A percentile compares a stretch with the other conserved stretches of the same genome.
These are phyloP conservation scores for cat (Felis catus) DNA, from an alignment of 2,113 vertebrate genomes.

Conservation along the genomic window DNA sequence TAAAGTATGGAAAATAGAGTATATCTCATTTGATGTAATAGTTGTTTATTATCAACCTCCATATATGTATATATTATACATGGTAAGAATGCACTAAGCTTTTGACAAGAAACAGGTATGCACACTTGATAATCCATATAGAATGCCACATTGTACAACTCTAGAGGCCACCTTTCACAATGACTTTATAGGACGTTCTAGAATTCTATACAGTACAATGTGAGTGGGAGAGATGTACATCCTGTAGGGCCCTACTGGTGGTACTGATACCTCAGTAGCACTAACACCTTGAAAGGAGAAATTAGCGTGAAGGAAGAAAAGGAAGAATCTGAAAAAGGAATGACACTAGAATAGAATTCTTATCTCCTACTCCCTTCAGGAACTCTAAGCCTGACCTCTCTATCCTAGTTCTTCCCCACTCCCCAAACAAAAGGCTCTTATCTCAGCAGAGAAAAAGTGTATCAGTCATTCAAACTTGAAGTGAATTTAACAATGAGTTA, in stretches of 20 bases:
- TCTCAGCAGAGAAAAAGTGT: not conserved
- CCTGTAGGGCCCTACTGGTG: not conserved
- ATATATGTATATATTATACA: not conserved
- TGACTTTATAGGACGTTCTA: not conserved
- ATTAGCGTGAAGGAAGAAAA: not conserved
- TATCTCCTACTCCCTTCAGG: not conserved
- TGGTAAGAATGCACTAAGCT: not conserved
- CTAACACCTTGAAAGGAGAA: not conserved
- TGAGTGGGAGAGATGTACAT: not conserved
- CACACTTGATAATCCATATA: not conserved
- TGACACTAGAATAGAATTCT: not conserved
- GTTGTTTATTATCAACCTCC: not conserved
- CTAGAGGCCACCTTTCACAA: not conserved
- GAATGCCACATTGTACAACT: not conserved
- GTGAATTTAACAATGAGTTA: slow-evolving; percentile 1
- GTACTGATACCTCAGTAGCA: not conserved
- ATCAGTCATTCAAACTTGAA: not conserved
- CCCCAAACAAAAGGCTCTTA: not conserved
- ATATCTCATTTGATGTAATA: not conserved
- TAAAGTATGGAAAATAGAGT: not conserved
- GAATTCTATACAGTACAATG: not conserved
- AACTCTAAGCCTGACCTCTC: not conserved
- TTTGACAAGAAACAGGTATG: not conserved
- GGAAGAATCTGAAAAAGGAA: not conserved
- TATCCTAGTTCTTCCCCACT: not conserved